Evolutionary conservation across 2,888 invertebrate genomes (phyloP), one percentile per base, ranked within the genome.

Genomic region (Epicampocera succincta): DNA sequence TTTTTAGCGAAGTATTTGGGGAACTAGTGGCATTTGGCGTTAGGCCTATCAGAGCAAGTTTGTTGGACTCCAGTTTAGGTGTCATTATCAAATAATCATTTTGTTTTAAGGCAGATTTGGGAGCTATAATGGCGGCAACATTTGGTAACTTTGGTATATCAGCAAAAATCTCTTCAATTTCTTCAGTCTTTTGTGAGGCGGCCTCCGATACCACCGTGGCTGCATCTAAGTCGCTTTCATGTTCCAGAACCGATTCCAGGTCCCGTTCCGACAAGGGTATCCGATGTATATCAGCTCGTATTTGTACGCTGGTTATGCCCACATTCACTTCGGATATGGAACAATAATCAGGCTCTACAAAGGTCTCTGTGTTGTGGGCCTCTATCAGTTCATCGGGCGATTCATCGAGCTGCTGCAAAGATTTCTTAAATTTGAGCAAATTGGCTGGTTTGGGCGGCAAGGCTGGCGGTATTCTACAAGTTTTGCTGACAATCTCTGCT

Each of bases 391-490:
- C 87, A 40, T 87, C 87, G 8, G 87, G 86, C 3, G 87, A 78
- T 61, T 88, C 88, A 2, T 87, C 86, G 2, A 88, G 83, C 52
- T 88, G 88, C 11, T 87, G 87, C 56, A 87, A 83, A 2, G 87
- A 88, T 60, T 92, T 93, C 92, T 94, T 92, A 92, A 94, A 92
- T 93, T 95, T 87, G 92, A 94, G 87, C 86, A 95, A 92, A 90
- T 95, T 95, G 85, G 94, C 94, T 86, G 96, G 95, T 91, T 96
- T 95, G 56, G 96, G 95, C 80, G 96, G 95, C 88, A 96, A 91
- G 84, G 95, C 95, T 71, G 95, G 95, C 77, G 95, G 95, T 84
- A 90, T 69, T 80, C 90, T 87, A 19, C 86, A 85, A 48, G 78
- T 86, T 86, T 83, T 85, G 58, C 17, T 85, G 4, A 19, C 3